Evolutionary conservation across 2,888 invertebrate genomes (phyloP), one percentile per base, ranked within the genome.

Genomic region (Cantharis lateralis): DNA sequence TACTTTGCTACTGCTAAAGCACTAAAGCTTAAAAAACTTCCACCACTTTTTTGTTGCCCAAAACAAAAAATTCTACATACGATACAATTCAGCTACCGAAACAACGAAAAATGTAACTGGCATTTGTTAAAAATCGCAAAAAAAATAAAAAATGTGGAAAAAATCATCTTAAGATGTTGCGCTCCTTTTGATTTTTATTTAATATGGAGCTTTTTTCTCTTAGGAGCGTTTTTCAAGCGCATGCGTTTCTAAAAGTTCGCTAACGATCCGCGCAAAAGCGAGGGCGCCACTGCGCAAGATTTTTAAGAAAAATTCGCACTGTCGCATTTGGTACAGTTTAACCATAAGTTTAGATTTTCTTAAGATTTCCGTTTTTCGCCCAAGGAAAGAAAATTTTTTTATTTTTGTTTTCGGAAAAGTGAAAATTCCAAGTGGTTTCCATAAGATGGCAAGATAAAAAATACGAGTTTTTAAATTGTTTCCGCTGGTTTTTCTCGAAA

Each of bases 241-340:
- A 85, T 85, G 87, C 86, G 86, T 85, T 83, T 74, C 71, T 78
- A 81, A 81, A 83, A 83, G 83, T 85, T 86, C 84, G 83, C 85
- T 88, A 88, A 88, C 88, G 88, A 88, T 88, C 88, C 85, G 87
- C 87, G 88, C 88, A 86, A 82, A 83, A 84, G 81, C 82, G 83
- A 84, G 84, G 85, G 85, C 85, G 86, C 85, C 86, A 85, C 83
- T 85, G 88, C 88, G 88, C 88, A 88, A 86, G 84, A 85, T 87
- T 87, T 66, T 87, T 82, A 87, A 88, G 88, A 88, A 88, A 88
- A 88, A 88, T 88, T 86, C 87, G 86, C 85, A 85, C 85, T 87
- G 87, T 88, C 87, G 88, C 88, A 88, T 85, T 80, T 84, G 81
- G 87, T 87, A 87, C 87, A 87, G 87, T 84, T 83, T 79, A 78